Conservation (phyloP, 2,113 vertebrate genomes). For the Mola mola region DNA sequence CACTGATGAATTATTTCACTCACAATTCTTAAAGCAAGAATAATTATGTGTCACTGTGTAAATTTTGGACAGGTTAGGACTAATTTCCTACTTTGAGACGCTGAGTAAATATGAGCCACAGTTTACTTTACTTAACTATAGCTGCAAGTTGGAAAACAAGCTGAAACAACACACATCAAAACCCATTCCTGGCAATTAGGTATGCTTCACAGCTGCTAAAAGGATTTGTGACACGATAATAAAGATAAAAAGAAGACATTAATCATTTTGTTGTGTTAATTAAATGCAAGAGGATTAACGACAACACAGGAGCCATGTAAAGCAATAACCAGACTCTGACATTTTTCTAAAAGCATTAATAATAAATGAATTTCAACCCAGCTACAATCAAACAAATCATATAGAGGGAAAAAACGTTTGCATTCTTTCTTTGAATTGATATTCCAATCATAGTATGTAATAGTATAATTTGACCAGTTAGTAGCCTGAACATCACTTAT, state of each 20-base stretch:
- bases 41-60: neutral
- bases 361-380: constrained; percentile 56
- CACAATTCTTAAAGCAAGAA: constrained; percentile 21
- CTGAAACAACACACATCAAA: constrained; percentile 70
- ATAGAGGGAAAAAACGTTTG: constrained; percentile 1
- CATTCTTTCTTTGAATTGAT: no score
- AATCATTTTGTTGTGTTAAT: constrained; percentile 82
- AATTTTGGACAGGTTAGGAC: constrained; percentile 8
- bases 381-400: constrained; percentile 67
- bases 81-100: constrained; percentile 23
- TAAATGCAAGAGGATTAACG: constrained; percentile 82
- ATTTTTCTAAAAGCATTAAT: constrained; percentile 67
- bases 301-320: constrained; percentile 65
- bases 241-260: constrained; percentile 80
- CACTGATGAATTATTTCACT: neutral
- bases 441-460: no score
- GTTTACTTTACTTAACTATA: constrained; percentile 66
- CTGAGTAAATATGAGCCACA: neutral
- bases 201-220: constrained; percentile 77
- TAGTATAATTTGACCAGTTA: no score
- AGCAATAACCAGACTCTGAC: constrained; percentile 70
- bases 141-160: constrained; percentile 66
- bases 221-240: constrained; percentile 80
- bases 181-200: constrained; percentile 74
- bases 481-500: no score